Percentiles rank a stretch among this genome's conserved stretches.
Evolutionary conservation across 2,888 invertebrate species (phyloP).

Genomic region (Polydrusus cervinus): DNA sequence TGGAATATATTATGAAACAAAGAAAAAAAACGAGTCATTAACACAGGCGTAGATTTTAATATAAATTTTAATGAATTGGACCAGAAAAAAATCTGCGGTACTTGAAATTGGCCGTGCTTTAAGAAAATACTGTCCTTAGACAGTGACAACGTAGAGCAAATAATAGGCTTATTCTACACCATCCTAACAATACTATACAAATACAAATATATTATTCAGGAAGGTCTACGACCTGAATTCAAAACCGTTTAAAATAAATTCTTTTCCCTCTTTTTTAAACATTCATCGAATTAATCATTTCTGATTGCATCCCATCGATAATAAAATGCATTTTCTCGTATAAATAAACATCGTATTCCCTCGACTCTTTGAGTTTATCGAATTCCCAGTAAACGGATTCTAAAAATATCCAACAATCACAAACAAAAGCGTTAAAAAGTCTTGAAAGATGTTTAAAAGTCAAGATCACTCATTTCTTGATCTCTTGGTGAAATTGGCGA

Average conservation of each 20-base stretch:
- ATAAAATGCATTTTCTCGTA: slow-evolving; percentile 40
- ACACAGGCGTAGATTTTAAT: too few relatives aligned
- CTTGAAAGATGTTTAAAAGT: slow-evolving; percentile 33
- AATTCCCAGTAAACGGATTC: slow-evolving; percentile 41
- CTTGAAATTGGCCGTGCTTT: too few relatives aligned
- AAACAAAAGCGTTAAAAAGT: slow-evolving; percentile 42
- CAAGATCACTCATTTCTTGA: slow-evolving; percentile 30
- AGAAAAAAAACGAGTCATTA: too few relatives aligned
- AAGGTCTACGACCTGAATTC: slow-evolving; percentile 8
- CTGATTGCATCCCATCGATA: slow-evolving; percentile 35
- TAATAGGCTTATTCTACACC: too few relatives aligned
- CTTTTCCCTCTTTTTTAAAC: slow-evolving; percentile 9
- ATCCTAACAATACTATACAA: too few relatives aligned
- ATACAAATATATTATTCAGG: too few relatives aligned
- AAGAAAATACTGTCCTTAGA: too few relatives aligned
- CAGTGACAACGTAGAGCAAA: too few relatives aligned
- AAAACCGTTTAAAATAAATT: not conserved
- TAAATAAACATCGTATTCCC: slow-evolving; percentile 37
- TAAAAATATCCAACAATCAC: slow-evolving; percentile 49
- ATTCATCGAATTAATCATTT: slow-evolving; percentile 27
- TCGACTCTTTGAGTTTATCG: slow-evolving; percentile 41
- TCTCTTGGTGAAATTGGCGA: slow-evolving; percentile 28
- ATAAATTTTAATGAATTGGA: too few relatives aligned
- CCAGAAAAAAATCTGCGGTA: too few relatives aligned
- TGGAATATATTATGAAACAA: too few relatives aligned